These are phyloP conservation scores for Noctua pronuba DNA, from an alignment of 2,888 invertebrate species.

Conservation along the genomic window DNA sequence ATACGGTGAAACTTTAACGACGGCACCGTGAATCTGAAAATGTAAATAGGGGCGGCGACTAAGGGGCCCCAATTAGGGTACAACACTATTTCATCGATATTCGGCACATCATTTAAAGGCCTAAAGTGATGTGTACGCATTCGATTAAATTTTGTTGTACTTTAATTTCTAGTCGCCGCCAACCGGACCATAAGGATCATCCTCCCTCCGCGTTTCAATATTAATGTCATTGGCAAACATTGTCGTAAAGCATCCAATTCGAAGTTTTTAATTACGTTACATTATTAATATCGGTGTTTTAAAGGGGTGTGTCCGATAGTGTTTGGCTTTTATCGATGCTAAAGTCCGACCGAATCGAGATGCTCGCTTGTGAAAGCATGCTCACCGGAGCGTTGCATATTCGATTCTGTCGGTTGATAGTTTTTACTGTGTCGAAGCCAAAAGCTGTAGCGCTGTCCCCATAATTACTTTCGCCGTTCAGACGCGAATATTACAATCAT, in stretches of 20 bases:
- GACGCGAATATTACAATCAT: conserved; percentile 82
- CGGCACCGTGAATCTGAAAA: conserved; percentile 74
- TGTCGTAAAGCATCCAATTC: conserved; percentile 79
- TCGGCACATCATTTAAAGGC: conserved; percentile 87
- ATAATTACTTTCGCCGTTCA: conserved; percentile 83
- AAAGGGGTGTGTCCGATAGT: conserved; percentile 87
- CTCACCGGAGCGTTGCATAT: conserved; percentile 70
- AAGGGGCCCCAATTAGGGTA: conserved; percentile 86
- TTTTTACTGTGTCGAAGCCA: conserved; percentile 83
- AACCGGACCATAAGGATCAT: conserved; percentile 82
- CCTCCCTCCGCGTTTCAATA: conserved; percentile 76
- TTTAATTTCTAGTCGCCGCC: conserved; percentile 84
- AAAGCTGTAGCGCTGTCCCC: conserved; percentile 82
- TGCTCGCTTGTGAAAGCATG: conserved; percentile 63
- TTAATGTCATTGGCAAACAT: conserved; percentile 74
- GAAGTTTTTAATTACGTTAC: conserved; percentile 79
- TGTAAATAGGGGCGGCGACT: conserved; percentile 84
- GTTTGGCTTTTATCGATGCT: conserved; percentile 82
- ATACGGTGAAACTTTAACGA: conserved; percentile 76
- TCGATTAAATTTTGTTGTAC: conserved; percentile 82
- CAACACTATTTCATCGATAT: conserved; percentile 82
- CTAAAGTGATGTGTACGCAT: conserved; percentile 87
- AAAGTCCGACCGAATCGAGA: conserved; percentile 74
- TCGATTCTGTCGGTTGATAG: conserved; percentile 79
- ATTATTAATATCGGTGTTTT: conserved; percentile 78